Conservation (phyloP, 2,113 vertebrate genomes). For the Cyrtonyx montezumae region DNA sequence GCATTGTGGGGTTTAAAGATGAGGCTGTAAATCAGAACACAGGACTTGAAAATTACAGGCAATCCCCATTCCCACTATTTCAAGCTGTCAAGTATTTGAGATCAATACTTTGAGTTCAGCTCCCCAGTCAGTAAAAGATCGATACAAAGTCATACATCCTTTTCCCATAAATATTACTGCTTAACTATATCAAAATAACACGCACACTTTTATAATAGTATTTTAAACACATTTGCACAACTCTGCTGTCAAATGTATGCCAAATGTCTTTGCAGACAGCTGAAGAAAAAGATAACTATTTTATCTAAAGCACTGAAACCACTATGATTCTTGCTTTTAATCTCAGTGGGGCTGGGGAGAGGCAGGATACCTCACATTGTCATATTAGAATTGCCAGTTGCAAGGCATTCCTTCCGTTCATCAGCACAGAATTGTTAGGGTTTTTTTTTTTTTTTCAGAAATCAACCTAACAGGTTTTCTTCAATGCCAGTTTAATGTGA, state of each 20-base stretch:
- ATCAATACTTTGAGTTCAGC: not conserved
- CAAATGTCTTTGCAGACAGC: not conserved
- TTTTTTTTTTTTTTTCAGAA: not conserved
- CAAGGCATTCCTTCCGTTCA: slow-evolving; percentile 1
- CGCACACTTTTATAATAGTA: not conserved
- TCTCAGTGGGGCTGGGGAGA: not conserved
- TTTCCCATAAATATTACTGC: not conserved
- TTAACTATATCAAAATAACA: not conserved
- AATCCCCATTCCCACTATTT: not conserved
- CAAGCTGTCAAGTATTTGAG: not conserved
- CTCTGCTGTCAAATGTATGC: not conserved
- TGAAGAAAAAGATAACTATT: not conserved
- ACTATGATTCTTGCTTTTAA: not conserved
- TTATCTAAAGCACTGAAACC: not conserved
- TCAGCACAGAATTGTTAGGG: not conserved
- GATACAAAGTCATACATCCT: not conserved
- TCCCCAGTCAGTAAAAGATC: not conserved
- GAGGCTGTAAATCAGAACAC: not conserved
- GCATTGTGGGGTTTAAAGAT: not conserved
- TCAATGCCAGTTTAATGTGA: not conserved
- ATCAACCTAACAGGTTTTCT: not conserved
- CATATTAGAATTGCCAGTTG: not conserved
- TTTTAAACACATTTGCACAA: not conserved
- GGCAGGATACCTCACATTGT: not conserved
- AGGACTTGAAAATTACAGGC: not conserved